A percentile compares a stretch with the other conserved stretches of the same genome.
phyloP scores from a whole-genome alignment of 2,888 invertebrate species.

The Euzophera pinguis region DNA sequence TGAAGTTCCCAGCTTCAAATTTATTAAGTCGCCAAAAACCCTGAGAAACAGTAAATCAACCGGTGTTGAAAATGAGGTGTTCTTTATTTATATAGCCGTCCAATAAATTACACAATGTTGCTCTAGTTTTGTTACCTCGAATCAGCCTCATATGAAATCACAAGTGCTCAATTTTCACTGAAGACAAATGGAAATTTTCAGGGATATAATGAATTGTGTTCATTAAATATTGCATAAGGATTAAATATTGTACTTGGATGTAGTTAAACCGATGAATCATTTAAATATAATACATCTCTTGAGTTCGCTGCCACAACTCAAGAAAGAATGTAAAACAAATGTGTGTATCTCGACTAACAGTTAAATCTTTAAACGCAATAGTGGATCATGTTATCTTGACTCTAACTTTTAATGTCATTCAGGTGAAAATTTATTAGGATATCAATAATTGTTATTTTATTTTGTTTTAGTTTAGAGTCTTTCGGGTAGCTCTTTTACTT shows the following conservation, averaged over 20 bases:
- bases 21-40: constrained; percentile 26
- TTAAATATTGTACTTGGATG: background rate
- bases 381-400: background rate
- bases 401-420: background rate
- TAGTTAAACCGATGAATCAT: background rate
- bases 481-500: background rate
- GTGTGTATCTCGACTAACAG: constrained; percentile 1
- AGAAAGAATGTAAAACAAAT: background rate
- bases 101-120: constrained; percentile 5
- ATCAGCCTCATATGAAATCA: background rate
- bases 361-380: background rate
- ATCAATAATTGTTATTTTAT: background rate
- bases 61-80: constrained; percentile 34
- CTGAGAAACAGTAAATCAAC: constrained; percentile 46
- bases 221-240: background rate
- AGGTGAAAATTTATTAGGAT: background rate
- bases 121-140: background rate
- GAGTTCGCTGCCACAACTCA: background rate
- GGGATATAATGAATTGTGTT: background rate
- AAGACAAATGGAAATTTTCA: background rate
- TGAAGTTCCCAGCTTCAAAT: background rate
- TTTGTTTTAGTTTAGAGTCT: background rate
- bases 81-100: constrained; percentile 20
- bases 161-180: background rate
- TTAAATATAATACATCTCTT: background rate